phyloP scores from a whole-genome alignment of 2,797 vertebrate genomes.

The Meriones psammophilus region DNA sequence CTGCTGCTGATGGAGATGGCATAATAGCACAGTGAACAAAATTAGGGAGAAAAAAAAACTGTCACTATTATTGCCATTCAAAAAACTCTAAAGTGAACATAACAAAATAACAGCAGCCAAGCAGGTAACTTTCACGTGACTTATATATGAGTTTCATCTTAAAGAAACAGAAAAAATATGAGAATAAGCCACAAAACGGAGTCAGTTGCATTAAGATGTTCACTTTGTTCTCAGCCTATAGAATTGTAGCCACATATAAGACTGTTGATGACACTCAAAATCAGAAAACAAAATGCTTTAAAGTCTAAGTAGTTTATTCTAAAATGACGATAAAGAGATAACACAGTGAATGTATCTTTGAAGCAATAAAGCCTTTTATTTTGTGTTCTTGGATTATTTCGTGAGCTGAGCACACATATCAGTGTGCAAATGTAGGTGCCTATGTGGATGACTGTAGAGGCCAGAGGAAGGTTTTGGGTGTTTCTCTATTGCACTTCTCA shows the following conservation, averaged over 20 bases:
- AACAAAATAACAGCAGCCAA: neutral
- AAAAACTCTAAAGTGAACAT: neutral
- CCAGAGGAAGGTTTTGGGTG: neutral
- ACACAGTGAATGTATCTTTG: neutral
- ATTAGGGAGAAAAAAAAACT: neutral
- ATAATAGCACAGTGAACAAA: neutral
- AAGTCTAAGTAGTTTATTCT: neutral
- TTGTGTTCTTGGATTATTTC: neutral
- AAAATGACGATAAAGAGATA: neutral
- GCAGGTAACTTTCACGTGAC: neutral
- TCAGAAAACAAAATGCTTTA: neutral
- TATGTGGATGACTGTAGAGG: neutral
- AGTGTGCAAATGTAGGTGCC: neutral
- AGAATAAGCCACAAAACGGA: neutral
- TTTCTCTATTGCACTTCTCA: neutral
- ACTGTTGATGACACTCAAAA: neutral
- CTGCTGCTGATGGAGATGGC: neutral
- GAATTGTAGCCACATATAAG: neutral
- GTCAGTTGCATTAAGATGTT: neutral
- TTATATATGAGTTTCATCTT: neutral
- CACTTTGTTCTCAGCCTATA: neutral
- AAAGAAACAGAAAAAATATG: neutral
- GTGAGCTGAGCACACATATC: rapidly evolving
- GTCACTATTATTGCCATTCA: neutral
- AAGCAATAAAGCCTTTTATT: neutral